Percentiles rank a stretch among this genome's conserved stretches.
Conservation (phyloP, 2,797 vertebrate species). For the Tamandua tetradactyla region DNA sequence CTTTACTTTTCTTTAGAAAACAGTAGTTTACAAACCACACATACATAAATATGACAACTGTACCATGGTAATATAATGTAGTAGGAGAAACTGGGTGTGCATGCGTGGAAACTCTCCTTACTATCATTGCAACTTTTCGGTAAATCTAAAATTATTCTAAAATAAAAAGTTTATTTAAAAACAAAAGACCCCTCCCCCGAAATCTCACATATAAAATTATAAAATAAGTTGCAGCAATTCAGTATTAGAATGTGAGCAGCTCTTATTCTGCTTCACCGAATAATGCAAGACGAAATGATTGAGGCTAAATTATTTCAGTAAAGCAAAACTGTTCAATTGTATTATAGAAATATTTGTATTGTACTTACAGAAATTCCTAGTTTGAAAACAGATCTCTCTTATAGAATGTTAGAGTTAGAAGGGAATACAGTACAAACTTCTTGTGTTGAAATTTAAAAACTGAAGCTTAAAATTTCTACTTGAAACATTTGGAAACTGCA, state of each 20-base stretch:
- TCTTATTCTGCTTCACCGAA: neutral
- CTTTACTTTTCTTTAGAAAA: neutral
- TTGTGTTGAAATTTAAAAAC: slow-evolving; percentile 11
- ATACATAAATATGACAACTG: neutral
- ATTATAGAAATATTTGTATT: neutral
- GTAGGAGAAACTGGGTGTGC: neutral
- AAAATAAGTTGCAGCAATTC: neutral
- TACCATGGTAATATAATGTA: neutral
- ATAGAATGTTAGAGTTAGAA: no score
- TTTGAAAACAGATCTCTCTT: neutral
- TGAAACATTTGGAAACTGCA: neutral
- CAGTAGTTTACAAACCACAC: neutral
- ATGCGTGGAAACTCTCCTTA: neutral
- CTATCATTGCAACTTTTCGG: neutral
- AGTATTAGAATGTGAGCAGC: neutral
- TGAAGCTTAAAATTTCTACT: neutral
- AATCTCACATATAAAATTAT: neutral
- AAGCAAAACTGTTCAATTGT: neutral
- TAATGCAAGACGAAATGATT: neutral
- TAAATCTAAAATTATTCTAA: neutral
- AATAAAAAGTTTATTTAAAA: neutral
- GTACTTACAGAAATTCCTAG: neutral
- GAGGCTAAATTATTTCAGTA: neutral
- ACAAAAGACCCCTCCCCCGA: neutral
- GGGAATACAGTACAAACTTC: neutral